Percentiles rank a stretch among this genome's conserved stretches.
phyloP scores from a whole-genome alignment of 64 coral and sea anemone genomes.

The Pachyseris speciosa region DNA sequence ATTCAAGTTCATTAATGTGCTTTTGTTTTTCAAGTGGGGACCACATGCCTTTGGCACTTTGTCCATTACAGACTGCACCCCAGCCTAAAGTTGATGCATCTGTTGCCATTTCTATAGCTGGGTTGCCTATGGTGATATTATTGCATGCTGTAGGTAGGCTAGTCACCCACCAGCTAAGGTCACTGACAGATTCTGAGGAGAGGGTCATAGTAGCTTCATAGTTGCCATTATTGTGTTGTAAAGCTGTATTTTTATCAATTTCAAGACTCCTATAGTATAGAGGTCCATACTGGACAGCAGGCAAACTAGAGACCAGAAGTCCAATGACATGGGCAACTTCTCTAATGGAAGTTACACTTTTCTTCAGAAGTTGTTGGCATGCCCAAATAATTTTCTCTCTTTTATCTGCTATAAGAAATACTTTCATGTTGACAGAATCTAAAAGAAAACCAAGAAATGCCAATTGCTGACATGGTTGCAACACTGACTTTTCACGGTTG shows the following conservation, averaged over 20 bases:
- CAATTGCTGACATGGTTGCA: constrained; percentile 57
- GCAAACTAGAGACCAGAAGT: constrained; percentile 53
- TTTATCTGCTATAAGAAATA: constrained; percentile 54
- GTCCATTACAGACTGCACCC: no score
- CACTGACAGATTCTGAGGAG: constrained; percentile 45
- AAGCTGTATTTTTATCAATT: constrained; percentile 68
- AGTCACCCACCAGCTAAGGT: constrained; percentile 58
- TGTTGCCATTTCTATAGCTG: no score
- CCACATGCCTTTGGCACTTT: no score
- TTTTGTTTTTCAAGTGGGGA: no score
- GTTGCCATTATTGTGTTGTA: constrained; percentile 37
- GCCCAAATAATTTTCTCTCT: constrained; percentile 46
- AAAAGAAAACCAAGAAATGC: constrained; percentile 64
- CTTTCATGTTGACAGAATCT: constrained; percentile 59
- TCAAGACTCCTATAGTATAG: constrained; percentile 60
- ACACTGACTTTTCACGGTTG: constrained; percentile 48
- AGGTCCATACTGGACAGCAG: constrained; percentile 53
- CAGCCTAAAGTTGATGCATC: no score
- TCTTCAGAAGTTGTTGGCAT: constrained; percentile 39
- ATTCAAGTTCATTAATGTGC: no score
- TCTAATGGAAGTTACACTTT: constrained; percentile 21
- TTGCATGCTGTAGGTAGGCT: constrained; percentile 34
- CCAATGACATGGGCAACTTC: constrained; percentile 57
- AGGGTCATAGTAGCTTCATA: constrained; percentile 46
- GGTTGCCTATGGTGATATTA: constrained; percentile 33